Evolutionary conservation across 2,888 invertebrate species (phyloP), one percentile per base, ranked within the genome.

Genomic region (Cordilura impudica): DNA sequence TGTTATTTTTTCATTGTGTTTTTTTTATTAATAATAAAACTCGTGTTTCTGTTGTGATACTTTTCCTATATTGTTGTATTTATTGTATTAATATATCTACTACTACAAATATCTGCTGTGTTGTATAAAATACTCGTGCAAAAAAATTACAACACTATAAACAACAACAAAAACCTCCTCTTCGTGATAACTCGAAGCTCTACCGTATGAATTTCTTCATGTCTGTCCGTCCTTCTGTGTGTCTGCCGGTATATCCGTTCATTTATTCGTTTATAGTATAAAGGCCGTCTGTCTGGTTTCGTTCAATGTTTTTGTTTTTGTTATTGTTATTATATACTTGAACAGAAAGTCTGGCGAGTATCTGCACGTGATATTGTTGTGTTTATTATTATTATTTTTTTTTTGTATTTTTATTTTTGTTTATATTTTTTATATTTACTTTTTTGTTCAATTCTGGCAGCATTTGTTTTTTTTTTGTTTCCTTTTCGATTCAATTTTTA

Each of bases 321-420:
- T 61, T 47, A 19, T 69, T 69, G 78, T 54, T 69, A 73, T 19
- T 74, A 60, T 65, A 29, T 63, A 31, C 63, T 51, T 63, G 63
- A 35, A 31, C n/a, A 16, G 53, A 73, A 73, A 78, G 71, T 79
- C 71, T 71, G 74, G 71, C 74, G 78, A 75, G 73, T 71, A 53
- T 43, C 47, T 56, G 74, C 78, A 79, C 78, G 78, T 79, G 78
- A 79, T 75, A 74, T 53, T 43, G 47, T 74, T 65, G 31, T 60
- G 61, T 66, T 67, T n/a, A n/a, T n/a, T n/a, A n/a, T 16, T 67
- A 49, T 31, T 71, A 51, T 26, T 49, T 43, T 58, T 26, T n/a
- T 19, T 58, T 39, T 19, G 35, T 23, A 12, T 60, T 53, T 47
- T 75, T 73, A 29, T 61, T 76, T 65, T 70, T 74, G 43, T 74